Percentiles rank a stretch among this genome's conserved stretches.
phyloP scores from a whole-genome alignment of 1,140 invertebrate genomes.

The Bacillus rossius region DNA sequence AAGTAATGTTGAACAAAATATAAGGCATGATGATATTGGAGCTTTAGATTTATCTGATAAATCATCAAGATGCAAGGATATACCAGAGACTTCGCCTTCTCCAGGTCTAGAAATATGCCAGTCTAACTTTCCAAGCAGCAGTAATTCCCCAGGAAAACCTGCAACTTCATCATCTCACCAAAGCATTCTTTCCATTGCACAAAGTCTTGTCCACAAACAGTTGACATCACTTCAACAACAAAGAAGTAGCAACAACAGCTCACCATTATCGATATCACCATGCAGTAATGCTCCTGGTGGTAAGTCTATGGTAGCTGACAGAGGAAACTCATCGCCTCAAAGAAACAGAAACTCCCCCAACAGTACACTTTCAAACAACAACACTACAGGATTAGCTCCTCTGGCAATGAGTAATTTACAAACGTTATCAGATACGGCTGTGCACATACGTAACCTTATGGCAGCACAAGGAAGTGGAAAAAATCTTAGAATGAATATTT shows the following conservation, averaged over 20 bases:
- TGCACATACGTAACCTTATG: conserved; percentile 24
- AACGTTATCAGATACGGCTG: conserved; percentile 29
- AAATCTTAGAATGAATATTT: too few species aligned
- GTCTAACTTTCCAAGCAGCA: neutral
- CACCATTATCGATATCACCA: neutral
- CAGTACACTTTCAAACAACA: neutral
- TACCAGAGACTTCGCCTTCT: conserved; percentile 11
- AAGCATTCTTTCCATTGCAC: conserved; percentile 31
- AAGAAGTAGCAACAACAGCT: conserved; percentile 6
- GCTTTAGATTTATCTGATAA: conserved; percentile 33
- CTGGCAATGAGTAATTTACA: conserved; percentile 28
- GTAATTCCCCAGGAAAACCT: neutral
- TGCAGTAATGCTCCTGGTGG: neutral
- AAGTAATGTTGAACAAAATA: too few species aligned
- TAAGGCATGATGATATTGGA: conserved; percentile 20
- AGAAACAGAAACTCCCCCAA: neutral
- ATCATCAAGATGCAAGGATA: conserved; percentile 22
- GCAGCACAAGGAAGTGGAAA: neutral
- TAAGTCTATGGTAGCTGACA: neutral
- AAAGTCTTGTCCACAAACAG: conserved; percentile 26
- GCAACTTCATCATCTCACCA: conserved; percentile 2
- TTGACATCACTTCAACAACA: neutral
- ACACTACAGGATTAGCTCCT: neutral
- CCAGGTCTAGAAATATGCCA: conserved; percentile 9
- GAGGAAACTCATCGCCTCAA: conserved; percentile 6